Percentiles rank a stretch among this genome's conserved stretches.
Conservation (phyloP, 2,113 vertebrate genomes). For the Strigops habroptila region DNA sequence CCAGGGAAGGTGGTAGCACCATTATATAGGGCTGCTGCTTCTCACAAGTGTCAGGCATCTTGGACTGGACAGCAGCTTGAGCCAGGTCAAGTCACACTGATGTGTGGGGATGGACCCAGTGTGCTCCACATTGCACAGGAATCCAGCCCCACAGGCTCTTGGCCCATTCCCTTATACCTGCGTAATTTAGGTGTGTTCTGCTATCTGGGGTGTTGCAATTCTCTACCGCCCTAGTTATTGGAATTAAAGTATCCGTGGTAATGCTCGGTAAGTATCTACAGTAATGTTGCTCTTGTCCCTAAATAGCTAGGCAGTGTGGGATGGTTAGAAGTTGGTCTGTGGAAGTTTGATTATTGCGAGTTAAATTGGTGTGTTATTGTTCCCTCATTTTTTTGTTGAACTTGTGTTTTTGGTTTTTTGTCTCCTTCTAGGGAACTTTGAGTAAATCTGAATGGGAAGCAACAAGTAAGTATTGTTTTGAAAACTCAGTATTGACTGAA, state of each 20-base stretch:
- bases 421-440: conserved; percentile 84
- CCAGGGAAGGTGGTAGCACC: neutral
- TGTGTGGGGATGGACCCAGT: neutral
- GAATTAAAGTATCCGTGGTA: neutral
- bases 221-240: fast-evolving
- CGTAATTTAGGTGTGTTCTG: neutral
- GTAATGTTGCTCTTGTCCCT: neutral
- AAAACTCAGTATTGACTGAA: neutral
- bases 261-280: neutral
- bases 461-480: conserved; percentile 82
- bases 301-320: neutral
- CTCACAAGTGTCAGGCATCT: neutral
- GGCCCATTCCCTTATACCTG: neutral
- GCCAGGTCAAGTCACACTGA: neutral
- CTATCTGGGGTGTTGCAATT: neutral
- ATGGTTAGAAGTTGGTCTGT: neutral
- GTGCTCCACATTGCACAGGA: neutral
- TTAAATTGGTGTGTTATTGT: neutral
- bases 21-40: neutral
- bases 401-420: neutral
- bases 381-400: neutral
- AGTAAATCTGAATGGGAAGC: conserved; percentile 97
- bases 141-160: neutral
- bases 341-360: neutral
- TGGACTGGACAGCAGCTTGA: neutral